Percentiles rank a stretch among this genome's conserved stretches.
Conservation (phyloP, 2,888 invertebrate species). For the Diachrysia chrysitis region DNA sequence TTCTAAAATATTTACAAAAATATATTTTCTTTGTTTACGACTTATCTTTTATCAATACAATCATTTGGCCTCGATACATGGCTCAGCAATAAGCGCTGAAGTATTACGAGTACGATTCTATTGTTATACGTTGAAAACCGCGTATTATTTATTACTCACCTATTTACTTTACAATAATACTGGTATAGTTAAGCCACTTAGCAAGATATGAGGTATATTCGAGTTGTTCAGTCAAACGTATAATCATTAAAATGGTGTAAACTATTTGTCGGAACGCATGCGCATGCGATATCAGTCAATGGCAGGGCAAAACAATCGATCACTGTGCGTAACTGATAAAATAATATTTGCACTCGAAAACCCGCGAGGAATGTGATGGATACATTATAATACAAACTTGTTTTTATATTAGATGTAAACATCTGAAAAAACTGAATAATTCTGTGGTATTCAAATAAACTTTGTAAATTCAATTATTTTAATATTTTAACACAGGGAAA, state of each 20-base stretch:
- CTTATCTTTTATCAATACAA: not conserved
- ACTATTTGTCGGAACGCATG: too few relatives aligned
- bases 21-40: not conserved
- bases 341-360: not conserved
- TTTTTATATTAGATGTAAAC: not conserved
- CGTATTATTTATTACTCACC: conserved; percentile 5
- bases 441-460: too few relatives aligned
- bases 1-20: not conserved
- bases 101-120: not conserved
- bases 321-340: not conserved
- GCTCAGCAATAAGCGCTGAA: conserved; percentile 4
- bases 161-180: conserved; percentile 8
- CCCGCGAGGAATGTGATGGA: not conserved
- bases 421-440: not conserved
- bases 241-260: not conserved
- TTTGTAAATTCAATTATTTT: too few relatives aligned
- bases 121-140: not conserved
- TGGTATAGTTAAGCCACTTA: not conserved
- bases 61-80: not conserved
- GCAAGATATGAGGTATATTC: not conserved
- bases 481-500: too few relatives aligned
- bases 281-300: not conserved
- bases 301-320: conserved; percentile 3
- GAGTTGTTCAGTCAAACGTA: not conserved
- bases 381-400: not conserved